Evolutionary conservation across 2,888 invertebrate genomes (phyloP).

Genomic region (Nasonovia ribisnigri): DNA sequence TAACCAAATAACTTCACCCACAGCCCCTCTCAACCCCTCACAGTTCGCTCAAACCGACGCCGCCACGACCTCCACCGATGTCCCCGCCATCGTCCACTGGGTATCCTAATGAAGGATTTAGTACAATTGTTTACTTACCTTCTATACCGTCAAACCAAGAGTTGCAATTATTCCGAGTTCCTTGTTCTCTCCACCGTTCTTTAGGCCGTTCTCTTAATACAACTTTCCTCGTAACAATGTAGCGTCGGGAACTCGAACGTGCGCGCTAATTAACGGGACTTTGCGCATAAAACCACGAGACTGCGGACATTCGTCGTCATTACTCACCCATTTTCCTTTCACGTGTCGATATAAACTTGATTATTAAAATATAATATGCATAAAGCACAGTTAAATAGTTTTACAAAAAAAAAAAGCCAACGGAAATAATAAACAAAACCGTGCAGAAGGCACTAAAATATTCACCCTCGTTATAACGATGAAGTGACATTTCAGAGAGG

Average conservation of each 20-base stretch:
- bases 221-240: slow-evolving; percentile 25
- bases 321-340: neutral
- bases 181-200: neutral
- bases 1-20: slow-evolving; percentile 38
- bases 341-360: neutral
- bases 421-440: neutral
- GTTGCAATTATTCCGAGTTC: slow-evolving; percentile 38
- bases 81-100: neutral
- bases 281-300: neutral
- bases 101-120: slow-evolving; percentile 47
- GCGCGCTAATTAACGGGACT: slow-evolving; percentile 26
- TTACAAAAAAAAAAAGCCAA: neutral
- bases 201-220: neutral
- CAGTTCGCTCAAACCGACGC: neutral
- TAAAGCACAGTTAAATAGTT: neutral
- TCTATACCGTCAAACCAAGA: neutral
- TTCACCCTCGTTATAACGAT: neutral
- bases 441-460: neutral
- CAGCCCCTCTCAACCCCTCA: neutral
- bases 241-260: neutral
- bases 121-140: slow-evolving; percentile 50
- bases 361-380: neutral
- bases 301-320: neutral
- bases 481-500: neutral
- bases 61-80: neutral